Evolutionary conservation across 2,797 vertebrate genomes (phyloP), one percentile per base, ranked within the genome.

Genomic region (Cottoperca gobio): DNA sequence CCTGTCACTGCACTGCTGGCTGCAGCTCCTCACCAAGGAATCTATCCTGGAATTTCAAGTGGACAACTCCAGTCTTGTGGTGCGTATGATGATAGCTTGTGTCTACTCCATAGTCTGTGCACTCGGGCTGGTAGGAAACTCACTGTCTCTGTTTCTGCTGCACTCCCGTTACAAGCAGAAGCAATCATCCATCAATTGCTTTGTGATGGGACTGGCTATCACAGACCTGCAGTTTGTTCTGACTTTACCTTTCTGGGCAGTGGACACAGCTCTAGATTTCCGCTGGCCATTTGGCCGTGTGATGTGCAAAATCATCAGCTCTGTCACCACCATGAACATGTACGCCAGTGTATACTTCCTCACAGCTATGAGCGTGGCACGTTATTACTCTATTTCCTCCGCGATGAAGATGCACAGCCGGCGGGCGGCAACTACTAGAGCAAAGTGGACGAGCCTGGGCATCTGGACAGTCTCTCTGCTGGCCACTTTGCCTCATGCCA

Each of bases 251-350:
- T 96, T 95, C 86, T 95, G 94, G 94, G 93, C 95, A 0, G 88
- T 93, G 69, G 94, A 95, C 91, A 93, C 92, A 0, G 95, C 91
- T 3, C 83, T 94, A 85, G 95, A 95, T 87, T 95, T 95, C 83
- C 93, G 94, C 46, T 95, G 95, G 94, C 95, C 95, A 0, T 95
- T 94, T 23, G 92, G 94, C 14, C 88, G 86, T 0, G 81, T 94
- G 46, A 93, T 95, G 95, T 95, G 95, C 76, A 95, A 95, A 85
- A 92, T 95, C 42, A 81, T 95, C 74, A 95, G 94, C 74, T 94
- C 93, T 0, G 93, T 95, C 76, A 94, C 94, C n/a, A 93, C 91
- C 70, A 95, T 96, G 95, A 95, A 94, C 84, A 95, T 94, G 95
- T 96, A 94, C 1, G 94, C 95, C 80, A 94, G 95, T 2, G 94